Base-by-base conservation (phyloP, 2,888 invertebrate species). In the Rhynchonema sp. region DNA sequence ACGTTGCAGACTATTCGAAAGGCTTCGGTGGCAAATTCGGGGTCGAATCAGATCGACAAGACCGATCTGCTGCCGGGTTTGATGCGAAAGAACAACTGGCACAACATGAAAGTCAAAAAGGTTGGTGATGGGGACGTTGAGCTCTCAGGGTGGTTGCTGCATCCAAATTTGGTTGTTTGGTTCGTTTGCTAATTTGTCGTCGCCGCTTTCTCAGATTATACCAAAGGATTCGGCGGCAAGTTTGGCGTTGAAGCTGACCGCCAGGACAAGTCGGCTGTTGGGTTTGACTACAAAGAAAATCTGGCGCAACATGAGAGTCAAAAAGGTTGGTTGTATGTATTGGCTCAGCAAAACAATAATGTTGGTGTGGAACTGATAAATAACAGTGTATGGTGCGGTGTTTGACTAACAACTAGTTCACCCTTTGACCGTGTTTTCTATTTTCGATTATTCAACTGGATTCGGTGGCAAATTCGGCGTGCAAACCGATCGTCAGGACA, bases 41-140 rank as follows among this genome's bases (percentile, higher is more conserved):
- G 2, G 71, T 75, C 25, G 70, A 74, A 58, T 63, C 64, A 38
- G 73, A 73, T 57, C 64, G 70, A 2, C 67, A 71, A 61, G 68
- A 70, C 61, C 28, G 29, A 30, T n/a, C 26, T 3, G 23, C 49
- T 20, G 74, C 73, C 64, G 74, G 74, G 17, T 74, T 73, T n/a
- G 73, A 73, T 60, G 74, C 67, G 64, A 73, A 74, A 17, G 69
- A 73, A 2, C 70, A 73, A 60, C 66, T 67, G 58, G 77, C 77
- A 63, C 83, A 86, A 69, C 90, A 91, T 69, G 82, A 85, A 68
- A 86, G 86, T 26, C 88, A 88, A 75, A 83, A 82, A 72, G 84
- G 63, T 66, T 3, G 23, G 17, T 38, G 17, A 3, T 38, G 25
- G n/a, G n/a, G n/a, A n/a, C n/a, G n/a, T n/a, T n/a, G n/a, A n/a